Evolutionary conservation across 92 coral and sea anemone species (phyloP), one percentile per base, ranked within the genome.

Genomic region (Siderastrea radians): DNA sequence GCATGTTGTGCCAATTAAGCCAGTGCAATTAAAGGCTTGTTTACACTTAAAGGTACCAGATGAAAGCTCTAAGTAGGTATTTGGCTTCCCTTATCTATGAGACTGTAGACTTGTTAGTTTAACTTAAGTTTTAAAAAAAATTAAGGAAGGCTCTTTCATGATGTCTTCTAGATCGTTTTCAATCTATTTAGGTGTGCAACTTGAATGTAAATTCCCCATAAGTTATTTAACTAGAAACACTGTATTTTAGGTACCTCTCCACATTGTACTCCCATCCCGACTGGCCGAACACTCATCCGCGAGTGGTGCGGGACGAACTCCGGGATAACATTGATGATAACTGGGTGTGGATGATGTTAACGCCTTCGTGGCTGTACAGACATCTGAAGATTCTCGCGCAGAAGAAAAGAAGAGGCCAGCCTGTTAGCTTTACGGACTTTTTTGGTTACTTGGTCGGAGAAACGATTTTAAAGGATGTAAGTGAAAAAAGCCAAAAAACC

Each of bases 401-500:
- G 67, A 96, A 96, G 88, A 92, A 85, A 69, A 49, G 67, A 8
- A 81, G 83, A 1, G 98, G 98, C 9, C 96, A 94, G 89, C 98
- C 97, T 3, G 94, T 96, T 46, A 92, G 94, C 51, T 96, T 94
- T 72, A 93, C 96, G 0, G 98, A 95, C 76, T 73, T 95, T 55
- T 95, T 93, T 86, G 98, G 98, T 43, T 82, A 81, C 58, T 89
- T 94, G 49, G 88, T 96, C 51, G 95, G 94, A 15, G 97, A 94
- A 10, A 88, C 95, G 15, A 84, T 96, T 48, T 66, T 88, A 16
- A 84, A 85, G 72, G 91, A 91, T 80, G 96, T 94, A 83, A 82
- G 90, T 52, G 3, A 3, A 9, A 7, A 44, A 62, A 38, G 0
- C 16, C 16, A 17, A 44, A 14, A 3, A 1, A 44, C 45, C 16